Evolutionary conservation across 64 coral and sea anemone species (phyloP).

Genomic region (Cladopsammia gracilis): DNA sequence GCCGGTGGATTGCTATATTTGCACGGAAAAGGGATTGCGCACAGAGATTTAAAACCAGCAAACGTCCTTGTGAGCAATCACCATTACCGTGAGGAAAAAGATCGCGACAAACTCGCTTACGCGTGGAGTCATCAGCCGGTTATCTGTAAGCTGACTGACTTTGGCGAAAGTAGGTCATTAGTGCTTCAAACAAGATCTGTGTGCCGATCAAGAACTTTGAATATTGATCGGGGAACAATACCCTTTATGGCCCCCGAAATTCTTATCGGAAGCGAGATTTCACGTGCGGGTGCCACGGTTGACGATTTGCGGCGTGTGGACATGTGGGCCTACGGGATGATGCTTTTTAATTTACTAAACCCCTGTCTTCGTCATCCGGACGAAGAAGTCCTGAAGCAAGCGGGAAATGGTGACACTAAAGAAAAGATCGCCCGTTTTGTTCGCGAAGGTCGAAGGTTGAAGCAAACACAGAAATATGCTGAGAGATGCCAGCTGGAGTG

Average conservation of each 20-base stretch:
- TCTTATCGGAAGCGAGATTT: constrained; percentile 10
- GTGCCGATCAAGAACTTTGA: constrained; percentile 33
- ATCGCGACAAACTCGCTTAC: constrained; percentile 9
- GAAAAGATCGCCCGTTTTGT: constrained; percentile 41
- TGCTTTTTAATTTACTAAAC: constrained; percentile 45
- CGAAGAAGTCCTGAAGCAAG: constrained; percentile 26
- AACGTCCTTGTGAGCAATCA: constrained; percentile 32
- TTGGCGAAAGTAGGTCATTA: constrained; percentile 36
- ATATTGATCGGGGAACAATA: constrained; percentile 38
- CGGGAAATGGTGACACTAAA: constrained; percentile 23
- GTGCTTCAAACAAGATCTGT: constrained; percentile 29
- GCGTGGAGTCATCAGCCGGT: constrained; percentile 38
- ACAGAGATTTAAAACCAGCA: constrained; percentile 13
- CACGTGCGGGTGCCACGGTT: constrained; percentile 10
- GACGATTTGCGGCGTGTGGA: constrained; percentile 39
- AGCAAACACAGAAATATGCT: constrained; percentile 32
- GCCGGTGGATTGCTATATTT: background rate
- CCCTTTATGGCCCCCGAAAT: constrained; percentile 54
- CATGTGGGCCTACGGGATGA: constrained; percentile 64
- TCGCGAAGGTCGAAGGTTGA: constrained; percentile 29
- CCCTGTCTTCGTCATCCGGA: constrained; percentile 49
- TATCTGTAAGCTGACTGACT: too few species aligned
- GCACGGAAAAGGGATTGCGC: background rate
- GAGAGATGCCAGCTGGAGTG: constrained; percentile 26
- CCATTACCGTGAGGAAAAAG: constrained; percentile 51